phyloP scores from a whole-genome alignment of 2,797 vertebrate genomes.

The Australoheros facetus region DNA sequence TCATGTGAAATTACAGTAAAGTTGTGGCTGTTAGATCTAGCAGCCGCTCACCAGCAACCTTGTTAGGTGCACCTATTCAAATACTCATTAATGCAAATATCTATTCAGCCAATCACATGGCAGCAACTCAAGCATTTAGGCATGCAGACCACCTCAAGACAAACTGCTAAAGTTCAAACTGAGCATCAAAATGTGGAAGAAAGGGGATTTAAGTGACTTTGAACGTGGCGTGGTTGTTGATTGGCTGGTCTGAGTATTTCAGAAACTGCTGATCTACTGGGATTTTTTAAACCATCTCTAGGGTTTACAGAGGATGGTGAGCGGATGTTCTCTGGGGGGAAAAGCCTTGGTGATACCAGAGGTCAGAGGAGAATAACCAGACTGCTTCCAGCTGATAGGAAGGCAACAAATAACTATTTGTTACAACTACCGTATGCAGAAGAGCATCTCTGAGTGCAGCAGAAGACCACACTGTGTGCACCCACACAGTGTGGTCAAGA shows the following conservation, averaged over 20 bases:
- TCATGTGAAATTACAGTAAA: not conserved
- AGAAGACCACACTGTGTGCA: no score
- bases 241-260: not conserved
- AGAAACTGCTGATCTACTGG: not conserved
- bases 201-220: not conserved
- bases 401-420: no score
- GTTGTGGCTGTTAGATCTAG: not conserved
- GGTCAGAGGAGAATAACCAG: no score
- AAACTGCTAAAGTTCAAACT: not conserved
- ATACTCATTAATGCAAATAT: not conserved
- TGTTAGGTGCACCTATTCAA: not conserved
- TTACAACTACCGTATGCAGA: no score
- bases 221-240: not conserved
- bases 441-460: no score
- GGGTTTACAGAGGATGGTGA: not conserved
- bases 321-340: no score
- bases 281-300: no score
- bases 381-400: no score
- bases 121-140: not conserved
- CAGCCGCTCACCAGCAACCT: not conserved
- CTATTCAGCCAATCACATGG: not conserved
- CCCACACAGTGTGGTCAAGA: no score
- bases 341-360: no score
- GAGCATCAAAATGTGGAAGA: not conserved
- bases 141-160: not conserved